Evolutionary conservation across 1,140 invertebrate species (phyloP), one percentile per base, ranked within the genome.

Genomic region (Euwallacea similis): DNA sequence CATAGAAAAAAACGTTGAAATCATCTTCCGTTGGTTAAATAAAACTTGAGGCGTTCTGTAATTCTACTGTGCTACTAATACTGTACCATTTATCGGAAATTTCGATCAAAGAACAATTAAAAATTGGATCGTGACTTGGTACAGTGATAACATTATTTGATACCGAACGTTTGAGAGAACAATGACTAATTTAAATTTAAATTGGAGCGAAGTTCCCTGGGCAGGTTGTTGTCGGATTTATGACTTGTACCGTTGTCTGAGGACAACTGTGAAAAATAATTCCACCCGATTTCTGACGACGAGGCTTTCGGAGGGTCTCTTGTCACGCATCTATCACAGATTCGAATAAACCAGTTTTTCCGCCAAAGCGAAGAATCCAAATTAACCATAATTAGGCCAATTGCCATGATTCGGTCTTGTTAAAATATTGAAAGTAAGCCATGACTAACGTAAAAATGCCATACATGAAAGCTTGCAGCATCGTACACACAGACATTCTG

Each of bases 401-500:
- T 7, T 33, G 9, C 44, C 7, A 11, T 33, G 11, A 65, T 65
- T 53, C 41, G 11, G 13, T 11, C 65, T 66, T 66, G 65, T 66
- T 66, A 66, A 66, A 66, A 66, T 66, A 66, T 56, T 44, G 56
- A 15, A 66, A 66, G 54, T 66, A 56, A 11, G 56, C 13, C 16
- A 9, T 41, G 7, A 41, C 8, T 7, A 6, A 46, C n/a, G 11
- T 8, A 68, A 47, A 50, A 47, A 68, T 21, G 3, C 67, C 58
- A n/a, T 43, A 13, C 15, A 60, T 61, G 6, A 62, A 47, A 60
- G 50, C 43, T 59, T 50, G 6, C 6, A 68, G 43, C 66, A 59
- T 41, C 56, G 59, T 15, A 67, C 43, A n/a, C 33, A 16, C 21
- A 59, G 46, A 62, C 58, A 61, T 61, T 69, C 67, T 62, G 67